Percentiles rank a stretch among this genome's conserved stretches.
Conservation (phyloP, 2,113 vertebrate species). For the Hydrolagus affinis region DNA sequence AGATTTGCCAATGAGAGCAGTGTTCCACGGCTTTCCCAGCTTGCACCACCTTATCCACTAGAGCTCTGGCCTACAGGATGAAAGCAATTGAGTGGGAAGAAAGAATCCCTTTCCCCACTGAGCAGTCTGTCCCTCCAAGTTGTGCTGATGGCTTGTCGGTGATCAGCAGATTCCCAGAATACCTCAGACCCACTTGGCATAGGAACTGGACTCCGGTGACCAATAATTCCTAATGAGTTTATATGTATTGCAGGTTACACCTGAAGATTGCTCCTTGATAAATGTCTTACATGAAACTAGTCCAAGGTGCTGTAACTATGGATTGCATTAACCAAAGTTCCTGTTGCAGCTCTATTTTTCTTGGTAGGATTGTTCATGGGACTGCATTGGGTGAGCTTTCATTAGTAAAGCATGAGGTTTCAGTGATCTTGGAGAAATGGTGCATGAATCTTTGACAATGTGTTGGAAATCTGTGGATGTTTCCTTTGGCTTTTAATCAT, state of each 20-base stretch:
- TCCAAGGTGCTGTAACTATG: not conserved
- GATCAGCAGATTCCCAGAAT: no score
- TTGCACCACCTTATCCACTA: no score
- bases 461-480: not conserved
- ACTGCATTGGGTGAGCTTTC: not conserved
- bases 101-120: no score
- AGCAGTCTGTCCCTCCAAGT: no score
- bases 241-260: not conserved
- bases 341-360: not conserved
- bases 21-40: no score
- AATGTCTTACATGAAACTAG: not conserved
- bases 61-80: no score
- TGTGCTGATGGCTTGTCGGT: no score
- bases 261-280: not conserved
- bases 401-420: not conserved
- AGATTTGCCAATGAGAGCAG: not conserved
- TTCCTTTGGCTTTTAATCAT: constrained; percentile 3
- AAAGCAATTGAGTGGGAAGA: no score
- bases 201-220: no score
- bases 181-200: no score
- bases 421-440: not conserved
- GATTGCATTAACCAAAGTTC: not conserved
- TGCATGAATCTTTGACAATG: not conserved
- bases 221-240: not conserved
- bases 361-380: not conserved